These are phyloP conservation scores for Mongoloraphidia duomilia DNA, from an alignment of 2,888 invertebrate genomes.

Conservation along the genomic window DNA sequence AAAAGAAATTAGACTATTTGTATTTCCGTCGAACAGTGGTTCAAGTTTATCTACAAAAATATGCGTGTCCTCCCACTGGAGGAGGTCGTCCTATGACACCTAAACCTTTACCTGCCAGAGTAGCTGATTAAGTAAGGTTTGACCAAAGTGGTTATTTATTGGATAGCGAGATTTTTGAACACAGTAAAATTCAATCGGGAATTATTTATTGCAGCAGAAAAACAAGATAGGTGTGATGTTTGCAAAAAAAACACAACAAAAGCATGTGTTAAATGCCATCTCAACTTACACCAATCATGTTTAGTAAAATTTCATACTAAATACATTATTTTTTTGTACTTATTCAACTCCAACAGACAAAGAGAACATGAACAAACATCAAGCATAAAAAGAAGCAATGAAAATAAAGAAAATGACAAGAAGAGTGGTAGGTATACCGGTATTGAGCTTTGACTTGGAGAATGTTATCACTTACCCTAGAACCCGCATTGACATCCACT, in stretches of 20 bases:
- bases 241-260: conserved; percentile 5
- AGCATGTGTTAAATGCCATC: conserved; percentile 1
- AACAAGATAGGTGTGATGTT: conserved; percentile 2
- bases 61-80: neutral
- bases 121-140: neutral
- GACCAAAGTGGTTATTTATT: neutral
- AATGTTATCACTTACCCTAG: too few species aligned
- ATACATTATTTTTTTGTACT: too few species aligned
- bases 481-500: too few species aligned
- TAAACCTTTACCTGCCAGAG: conserved; percentile 1
- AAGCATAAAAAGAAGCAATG: too few species aligned
- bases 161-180: too few species aligned
- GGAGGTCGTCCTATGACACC: conserved; percentile 1
- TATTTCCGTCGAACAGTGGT: neutral
- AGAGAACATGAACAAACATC: too few species aligned
- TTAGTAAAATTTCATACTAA: conserved; percentile 2
- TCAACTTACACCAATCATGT: conserved; percentile 4
- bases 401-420: too few species aligned
- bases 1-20: neutral
- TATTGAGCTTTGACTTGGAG: too few species aligned
- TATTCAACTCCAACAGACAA: too few species aligned
- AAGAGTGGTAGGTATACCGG: too few species aligned
- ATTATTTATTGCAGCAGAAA: neutral
- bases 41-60: conserved; percentile 1
- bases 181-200: too few species aligned